These are phyloP conservation scores for Notodonta dromedarius DNA, from an alignment of 2,888 invertebrate genomes.

Conservation along the genomic window DNA sequence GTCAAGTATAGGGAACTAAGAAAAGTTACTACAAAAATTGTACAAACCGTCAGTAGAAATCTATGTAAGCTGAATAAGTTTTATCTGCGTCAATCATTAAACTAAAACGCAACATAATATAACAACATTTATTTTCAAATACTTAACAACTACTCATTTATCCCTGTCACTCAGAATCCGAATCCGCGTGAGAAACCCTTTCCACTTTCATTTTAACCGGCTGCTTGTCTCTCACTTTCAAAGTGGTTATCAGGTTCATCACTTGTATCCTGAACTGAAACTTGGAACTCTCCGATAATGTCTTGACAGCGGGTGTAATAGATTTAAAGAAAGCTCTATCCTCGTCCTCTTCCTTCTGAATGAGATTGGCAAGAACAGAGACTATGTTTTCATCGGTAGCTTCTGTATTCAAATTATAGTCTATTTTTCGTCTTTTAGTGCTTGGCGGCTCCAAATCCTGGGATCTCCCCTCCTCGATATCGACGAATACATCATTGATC, in stretches of 20 bases:
- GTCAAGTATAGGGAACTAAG: too few species aligned
- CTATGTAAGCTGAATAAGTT: too few species aligned
- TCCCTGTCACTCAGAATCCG: constrained; percentile 32
- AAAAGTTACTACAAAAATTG: too few species aligned
- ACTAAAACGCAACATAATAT: background rate
- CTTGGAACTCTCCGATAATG: constrained; percentile 55
- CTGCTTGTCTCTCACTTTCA: constrained; percentile 46
- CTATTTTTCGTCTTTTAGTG: constrained; percentile 41
- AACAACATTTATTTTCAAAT: background rate
- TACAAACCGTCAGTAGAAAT: too few species aligned
- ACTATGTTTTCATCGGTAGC: constrained; percentile 44
- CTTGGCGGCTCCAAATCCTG: constrained; percentile 14
- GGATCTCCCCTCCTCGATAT: constrained; percentile 41
- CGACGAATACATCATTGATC: constrained; percentile 53
- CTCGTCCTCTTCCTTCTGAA: constrained; percentile 68
- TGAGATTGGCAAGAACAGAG: constrained; percentile 53
- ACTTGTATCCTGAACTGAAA: constrained; percentile 65
- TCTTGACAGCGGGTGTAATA: constrained; percentile 62
- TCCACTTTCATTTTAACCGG: constrained; percentile 30
- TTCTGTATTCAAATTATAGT: constrained; percentile 31
- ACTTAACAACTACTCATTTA: background rate
- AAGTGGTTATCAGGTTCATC: constrained; percentile 55
- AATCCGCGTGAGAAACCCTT: constrained; percentile 28
- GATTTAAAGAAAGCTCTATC: constrained; percentile 70
- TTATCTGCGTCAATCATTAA: too few species aligned